Base-by-base conservation (phyloP, 2,797 vertebrate genomes). In the Nyctalus aviator region DNA sequence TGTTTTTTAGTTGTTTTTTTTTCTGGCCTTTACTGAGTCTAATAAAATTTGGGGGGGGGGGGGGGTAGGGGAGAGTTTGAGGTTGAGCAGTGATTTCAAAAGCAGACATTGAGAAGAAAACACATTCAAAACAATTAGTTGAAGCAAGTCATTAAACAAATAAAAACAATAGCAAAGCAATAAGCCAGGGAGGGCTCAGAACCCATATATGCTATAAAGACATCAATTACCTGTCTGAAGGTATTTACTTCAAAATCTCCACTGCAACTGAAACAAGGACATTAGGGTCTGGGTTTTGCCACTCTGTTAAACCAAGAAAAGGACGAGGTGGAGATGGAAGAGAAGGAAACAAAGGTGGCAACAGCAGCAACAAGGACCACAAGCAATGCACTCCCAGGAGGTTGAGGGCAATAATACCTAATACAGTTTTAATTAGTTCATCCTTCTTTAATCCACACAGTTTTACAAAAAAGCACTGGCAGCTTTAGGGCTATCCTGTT, bases 191-290 rank as follows among this genome's bases (percentile, higher is more conserved):
- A 62, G 77, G 3, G 9, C 57, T 81, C 78, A 81, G 17, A 20
- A 44, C n/a, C 27, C 57, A n/a, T 44, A 81, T 62, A 81, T 62
- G 57, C 55, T n/a, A 30, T 44, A 44, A 78, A 72, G 78, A 64
- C 23, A 83, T 84, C 25, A 79, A 68, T 91, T 75, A 84, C 23
- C 72, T 44, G 18, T 68, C 66, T 88, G 48, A 93, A 32, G 62
- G 11, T 32, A 82, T 59, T 77, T 93, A 30, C 18, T 62, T 83
- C 81, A 77, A 66, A 59, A 83, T 37, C 59, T 84, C 44, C 18
- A 55, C 23, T 66, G 9, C 59, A 87, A 71, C 0, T 72, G 37
- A 35, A 21, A 76, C 72, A 79, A 53, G 44, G 14, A 11, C 44
- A 32, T 66, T 72, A 59, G 81, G 18, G 27, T 35, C 41, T 83